A percentile compares a stretch with the other conserved stretches of the same genome.
Evolutionary conservation across 2,113 vertebrate species (phyloP).

Genomic region (Rhabdornis inornatus): DNA sequence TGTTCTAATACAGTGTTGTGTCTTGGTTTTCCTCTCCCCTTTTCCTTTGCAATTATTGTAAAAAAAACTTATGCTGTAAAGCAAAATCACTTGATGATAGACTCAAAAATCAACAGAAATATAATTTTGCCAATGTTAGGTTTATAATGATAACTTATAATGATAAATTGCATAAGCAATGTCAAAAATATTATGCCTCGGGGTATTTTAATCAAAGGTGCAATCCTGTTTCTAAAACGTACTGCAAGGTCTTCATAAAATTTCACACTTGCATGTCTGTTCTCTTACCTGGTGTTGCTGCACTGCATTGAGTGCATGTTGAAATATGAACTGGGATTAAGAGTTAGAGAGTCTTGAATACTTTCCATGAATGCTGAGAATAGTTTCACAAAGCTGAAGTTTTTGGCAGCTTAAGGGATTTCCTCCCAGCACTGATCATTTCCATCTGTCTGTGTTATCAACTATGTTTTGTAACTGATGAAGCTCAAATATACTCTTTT

Average conservation of each 20-base stretch:
- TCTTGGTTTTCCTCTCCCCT: not conserved
- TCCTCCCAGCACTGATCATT: not conserved
- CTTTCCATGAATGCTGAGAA: not conserved
- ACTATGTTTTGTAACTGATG: not conserved
- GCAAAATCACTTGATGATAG: not conserved
- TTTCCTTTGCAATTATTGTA: not conserved
- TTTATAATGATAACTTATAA: not conserved
- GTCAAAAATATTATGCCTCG: not conserved
- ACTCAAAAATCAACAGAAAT: not conserved
- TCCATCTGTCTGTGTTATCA: not conserved
- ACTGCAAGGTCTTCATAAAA: not conserved
- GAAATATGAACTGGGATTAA: slow-evolving; percentile 26
- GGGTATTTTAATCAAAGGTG: not conserved
- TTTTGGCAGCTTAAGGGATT: slow-evolving; percentile 43
- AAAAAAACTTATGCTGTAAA: not conserved
- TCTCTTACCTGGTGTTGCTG: not conserved
- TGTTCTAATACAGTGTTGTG: not conserved
- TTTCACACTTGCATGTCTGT: not conserved
- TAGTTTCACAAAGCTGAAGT: not conserved
- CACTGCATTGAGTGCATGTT: not conserved
- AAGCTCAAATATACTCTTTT: not conserved
- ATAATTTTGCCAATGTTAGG: not conserved
- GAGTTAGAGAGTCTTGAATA: not conserved
- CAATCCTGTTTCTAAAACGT: not conserved
- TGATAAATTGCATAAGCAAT: no score